Evolutionary conservation across 2,113 vertebrate species (phyloP).

Genomic region (Phocoena phocoena): DNA sequence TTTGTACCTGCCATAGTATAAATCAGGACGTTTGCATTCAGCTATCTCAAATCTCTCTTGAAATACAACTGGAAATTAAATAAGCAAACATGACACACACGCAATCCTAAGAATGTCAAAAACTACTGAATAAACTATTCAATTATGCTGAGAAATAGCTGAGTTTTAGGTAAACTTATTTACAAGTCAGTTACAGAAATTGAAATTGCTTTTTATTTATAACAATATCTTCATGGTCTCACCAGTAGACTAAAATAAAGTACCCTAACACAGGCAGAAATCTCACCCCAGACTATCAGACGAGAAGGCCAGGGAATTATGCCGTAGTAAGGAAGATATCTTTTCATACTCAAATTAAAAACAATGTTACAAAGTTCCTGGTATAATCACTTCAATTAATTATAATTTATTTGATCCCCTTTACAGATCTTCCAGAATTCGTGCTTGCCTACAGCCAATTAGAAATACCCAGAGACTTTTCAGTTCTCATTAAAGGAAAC

Average conservation of each 20-base stretch:
- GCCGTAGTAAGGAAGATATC: constrained; percentile 23
- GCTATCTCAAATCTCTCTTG: neutral
- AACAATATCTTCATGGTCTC: constrained; percentile 61
- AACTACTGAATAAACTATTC: neutral
- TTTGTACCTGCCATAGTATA: neutral
- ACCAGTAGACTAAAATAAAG: constrained; percentile 65
- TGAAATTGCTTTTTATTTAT: constrained; percentile 73
- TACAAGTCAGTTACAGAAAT: constrained; percentile 64
- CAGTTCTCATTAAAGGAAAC: constrained; percentile 75
- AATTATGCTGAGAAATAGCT: constrained; percentile 38
- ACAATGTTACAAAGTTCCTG: constrained; percentile 75
- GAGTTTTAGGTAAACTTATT: constrained; percentile 65
- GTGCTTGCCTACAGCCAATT: constrained; percentile 76
- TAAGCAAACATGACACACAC: neutral
- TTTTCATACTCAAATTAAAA: constrained; percentile 74
- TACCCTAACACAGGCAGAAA: constrained; percentile 6
- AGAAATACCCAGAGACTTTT: constrained; percentile 79
- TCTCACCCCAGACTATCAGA: constrained; percentile 51
- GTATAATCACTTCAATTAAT: constrained; percentile 79
- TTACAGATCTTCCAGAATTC: constrained; percentile 73
- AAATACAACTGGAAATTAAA: neutral
- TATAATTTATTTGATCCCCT: constrained; percentile 80
- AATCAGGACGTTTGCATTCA: neutral
- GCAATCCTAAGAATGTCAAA: neutral
- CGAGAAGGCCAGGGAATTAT: constrained; percentile 57